phyloP scores from a whole-genome alignment of 1,140 invertebrate species.

The Panagrolaimus sp. region DNA sequence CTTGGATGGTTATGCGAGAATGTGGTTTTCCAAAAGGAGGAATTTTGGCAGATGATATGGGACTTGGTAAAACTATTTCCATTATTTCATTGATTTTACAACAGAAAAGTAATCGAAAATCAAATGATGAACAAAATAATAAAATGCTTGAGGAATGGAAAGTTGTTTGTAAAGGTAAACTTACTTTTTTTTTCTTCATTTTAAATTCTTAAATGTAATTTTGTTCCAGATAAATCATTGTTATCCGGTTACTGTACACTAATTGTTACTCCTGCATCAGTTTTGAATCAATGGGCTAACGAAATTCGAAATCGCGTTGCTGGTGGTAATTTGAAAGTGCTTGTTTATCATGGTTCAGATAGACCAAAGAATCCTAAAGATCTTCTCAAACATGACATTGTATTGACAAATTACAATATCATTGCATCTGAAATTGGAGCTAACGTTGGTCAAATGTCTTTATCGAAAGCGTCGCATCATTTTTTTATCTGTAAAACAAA shows the following conservation, averaged over 20 bases:
- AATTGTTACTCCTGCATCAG: conserved; percentile 76
- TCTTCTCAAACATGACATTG: conserved; percentile 63
- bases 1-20: conserved; percentile 84
- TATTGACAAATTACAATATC: conserved; percentile 64
- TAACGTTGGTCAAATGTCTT: conserved; percentile 33
- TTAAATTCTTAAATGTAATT: not conserved
- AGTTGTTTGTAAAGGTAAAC: too few relatives aligned
- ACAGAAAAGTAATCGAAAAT: conserved; percentile 52
- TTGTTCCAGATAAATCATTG: not conserved
- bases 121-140: too few relatives aligned
- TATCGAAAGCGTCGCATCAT: too few relatives aligned
- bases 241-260: conserved; percentile 68
- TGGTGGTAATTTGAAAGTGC: conserved; percentile 66
- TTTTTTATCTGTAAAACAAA: conserved; percentile 50
- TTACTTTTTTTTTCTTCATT: too few relatives aligned
- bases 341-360: conserved; percentile 76
- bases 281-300: conserved; percentile 74
- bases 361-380: conserved; percentile 64
- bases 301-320: conserved; percentile 71
- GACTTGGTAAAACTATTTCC: conserved; percentile 80
- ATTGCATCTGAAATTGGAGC: conserved; percentile 61
- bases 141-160: too few relatives aligned
- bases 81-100: conserved; percentile 76
- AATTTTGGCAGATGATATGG: conserved; percentile 80
- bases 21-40: conserved; percentile 75